Conservation (phyloP, 2,888 invertebrate genomes). For the Campoplex nolae region DNA sequence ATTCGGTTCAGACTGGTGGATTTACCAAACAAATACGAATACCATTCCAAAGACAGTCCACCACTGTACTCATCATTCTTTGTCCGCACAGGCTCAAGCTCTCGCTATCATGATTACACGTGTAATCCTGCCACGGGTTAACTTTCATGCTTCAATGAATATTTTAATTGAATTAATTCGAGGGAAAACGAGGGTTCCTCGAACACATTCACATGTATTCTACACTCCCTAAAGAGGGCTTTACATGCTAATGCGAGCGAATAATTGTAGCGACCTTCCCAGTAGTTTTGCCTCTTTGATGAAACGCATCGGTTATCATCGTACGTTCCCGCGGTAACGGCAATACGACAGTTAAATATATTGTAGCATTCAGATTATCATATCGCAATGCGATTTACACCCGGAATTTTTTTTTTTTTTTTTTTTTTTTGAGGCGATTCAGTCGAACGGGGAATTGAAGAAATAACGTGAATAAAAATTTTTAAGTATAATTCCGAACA, state of each 20-base stretch:
- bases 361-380: background rate
- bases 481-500: too few species aligned
- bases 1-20: background rate
- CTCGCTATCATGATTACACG: constrained; percentile 8
- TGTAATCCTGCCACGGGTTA: constrained; percentile 55
- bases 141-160: constrained; percentile 74
- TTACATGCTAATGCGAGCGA: constrained; percentile 77
- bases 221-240: constrained; percentile 64
- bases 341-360: background rate
- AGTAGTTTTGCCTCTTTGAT: constrained; percentile 27
- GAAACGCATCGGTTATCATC: background rate
- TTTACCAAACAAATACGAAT: background rate
- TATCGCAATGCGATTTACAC: background rate
- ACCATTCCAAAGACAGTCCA: background rate
- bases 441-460: background rate
- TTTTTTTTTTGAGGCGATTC: background rate
- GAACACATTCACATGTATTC: constrained; percentile 71
- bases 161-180: constrained; percentile 77
- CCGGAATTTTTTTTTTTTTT: background rate
- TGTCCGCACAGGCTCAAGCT: background rate
- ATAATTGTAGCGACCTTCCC: constrained; percentile 74
- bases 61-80: background rate
- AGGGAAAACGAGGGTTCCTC: constrained; percentile 72
- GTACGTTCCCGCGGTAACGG: background rate
- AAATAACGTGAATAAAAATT: too few species aligned